Base-by-base conservation (phyloP, 2,113 vertebrate genomes). In the Pteropus alecto region DNA sequence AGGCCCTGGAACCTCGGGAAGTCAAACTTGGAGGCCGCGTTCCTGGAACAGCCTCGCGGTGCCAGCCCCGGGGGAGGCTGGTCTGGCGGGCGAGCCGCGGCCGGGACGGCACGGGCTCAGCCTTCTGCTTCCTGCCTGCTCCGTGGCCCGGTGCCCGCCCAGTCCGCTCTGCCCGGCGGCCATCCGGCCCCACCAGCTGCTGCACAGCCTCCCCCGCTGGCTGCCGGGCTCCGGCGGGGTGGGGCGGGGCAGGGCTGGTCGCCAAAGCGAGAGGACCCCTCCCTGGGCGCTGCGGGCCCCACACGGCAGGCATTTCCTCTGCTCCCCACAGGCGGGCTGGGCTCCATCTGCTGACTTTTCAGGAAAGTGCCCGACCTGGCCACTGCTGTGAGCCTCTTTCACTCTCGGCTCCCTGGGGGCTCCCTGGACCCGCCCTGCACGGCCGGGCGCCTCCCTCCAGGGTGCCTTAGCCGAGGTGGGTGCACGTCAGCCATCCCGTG, bases 261-360 rank as follows among this genome's bases (percentile, higher is more conserved):
- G 0, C 22, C 67, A 12, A 6, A 19, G 13, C 10, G 1, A 5
- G 1, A 24, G 73, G 60, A 33, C 16, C 16, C 68, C 26, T 26
- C 84, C 43, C 33, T 12, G 0, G 1, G 54, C 22, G 86, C 58
- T 0, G 28, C 5, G 19, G n/a, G 33, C 30, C n/a, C 1, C 4
- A 0, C 60, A 33, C 12, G 0, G 58, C 35, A 2, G 74, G 81
- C 21, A 73, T 30, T 81, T 86, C 79, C 85, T 56, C 58, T 58
- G 38, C 28, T 71, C 71, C 84, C 19, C 0, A 2, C 48, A 63
- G 74, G 87, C 16, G 7, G 71, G 51, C 86, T 2, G 0, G 14
- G 41, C 74, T 28, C 82, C 92, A 93, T 92, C 76, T 95, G 96
- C 76, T 95, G 93, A 38, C 93, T 95, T 96, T 95, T 56, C 86